Percentiles rank a stretch among this genome's conserved stretches.
These are phyloP conservation scores for Cerastoderma edule DNA, from an alignment of 2,888 invertebrate species.

Conservation along the genomic window DNA sequence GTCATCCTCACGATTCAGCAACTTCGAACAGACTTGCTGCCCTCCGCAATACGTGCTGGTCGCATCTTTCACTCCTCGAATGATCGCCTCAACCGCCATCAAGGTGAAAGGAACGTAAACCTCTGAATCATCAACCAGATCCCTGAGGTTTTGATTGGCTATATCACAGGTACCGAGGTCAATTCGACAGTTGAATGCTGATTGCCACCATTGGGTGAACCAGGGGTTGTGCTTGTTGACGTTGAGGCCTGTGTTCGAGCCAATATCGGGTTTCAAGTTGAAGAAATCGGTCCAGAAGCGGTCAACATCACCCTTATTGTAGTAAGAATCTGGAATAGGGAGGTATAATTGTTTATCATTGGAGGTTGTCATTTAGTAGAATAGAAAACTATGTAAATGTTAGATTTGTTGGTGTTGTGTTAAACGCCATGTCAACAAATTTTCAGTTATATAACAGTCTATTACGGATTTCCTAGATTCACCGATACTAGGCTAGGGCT, in stretches of 20 bases:
- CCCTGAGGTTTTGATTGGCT: constrained; percentile 25
- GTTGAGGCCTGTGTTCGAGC: constrained; percentile 25
- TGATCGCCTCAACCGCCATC: constrained; percentile 72
- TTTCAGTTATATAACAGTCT: too few relatives aligned
- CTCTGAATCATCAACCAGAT: constrained; percentile 43
- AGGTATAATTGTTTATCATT: too few relatives aligned
- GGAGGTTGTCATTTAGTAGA: too few relatives aligned
- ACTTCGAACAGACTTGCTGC: constrained; percentile 60
- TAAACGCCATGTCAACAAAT: too few relatives aligned
- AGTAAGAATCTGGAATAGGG: constrained; percentile 3
- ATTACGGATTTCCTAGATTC: too few relatives aligned
- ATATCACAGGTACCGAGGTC: constrained; percentile 40
- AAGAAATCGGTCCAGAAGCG: constrained; percentile 58
- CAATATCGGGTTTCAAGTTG: constrained; percentile 41
- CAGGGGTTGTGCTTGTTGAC: constrained; percentile 56
- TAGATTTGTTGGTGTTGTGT: too few relatives aligned
- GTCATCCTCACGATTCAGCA: constrained; percentile 56
- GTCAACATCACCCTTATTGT: constrained; percentile 41
- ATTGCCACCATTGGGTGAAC: constrained; percentile 64
- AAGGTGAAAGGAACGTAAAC: constrained; percentile 70
- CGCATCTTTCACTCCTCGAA: constrained; percentile 64
- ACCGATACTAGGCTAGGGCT: too few relatives aligned
- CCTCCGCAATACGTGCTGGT: constrained; percentile 35
- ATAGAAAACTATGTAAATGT: too few relatives aligned
- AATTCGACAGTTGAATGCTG: constrained; percentile 64